Base-by-base conservation (phyloP, 2,888 invertebrate genomes). In the Eupelmus urozonus region DNA sequence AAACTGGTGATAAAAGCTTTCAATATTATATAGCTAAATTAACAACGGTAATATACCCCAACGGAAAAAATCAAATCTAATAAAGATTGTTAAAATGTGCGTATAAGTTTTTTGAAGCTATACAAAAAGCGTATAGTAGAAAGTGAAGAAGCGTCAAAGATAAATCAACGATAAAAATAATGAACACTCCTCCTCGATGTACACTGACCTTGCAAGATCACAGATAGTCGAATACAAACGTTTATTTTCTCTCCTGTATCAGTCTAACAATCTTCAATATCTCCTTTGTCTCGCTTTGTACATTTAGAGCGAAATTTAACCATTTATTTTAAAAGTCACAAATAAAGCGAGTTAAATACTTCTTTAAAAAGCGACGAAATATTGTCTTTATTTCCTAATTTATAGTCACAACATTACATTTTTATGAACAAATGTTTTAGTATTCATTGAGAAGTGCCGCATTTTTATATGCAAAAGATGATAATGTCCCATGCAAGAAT, bases 91-190 rank as follows among this genome's bases (percentile, higher is more conserved):
- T 45, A 45, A 45, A 45, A 16, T 16, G 45, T 16, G 13, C 7
- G 16, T 7, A 16, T 45, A 45, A 45, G 3, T 34, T 34, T 34
- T 34, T 34, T 34, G 4, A 34, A 3, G 34, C 34, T 34, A 9
- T 5, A 34, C 34, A 34, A 34, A 34, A 34, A 34, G 9, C 3
- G 9, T 5, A 34, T 34, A 20, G 13, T 20, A 1, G 16, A 25
- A 62, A 9, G n/a, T 20, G 49, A 57, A 60, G 55, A 25, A 29
- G 49, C n/a, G 27, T 29, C 18, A 27, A 42, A 65, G 80, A 81
- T 77, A 76, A 81, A 49, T 76, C 76, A 53, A 45, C n/a, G 80
- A 81, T 82, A 81, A 81, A 81, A 82, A 82, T 82, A 82, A 82
- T 65, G 81, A 80, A 40, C 53, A 27, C 27, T 71, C 49, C n/a